Evolutionary conservation across 1,140 invertebrate species (phyloP), one percentile per base, ranked within the genome.

Genomic region (Rhagoletis zephyria): DNA sequence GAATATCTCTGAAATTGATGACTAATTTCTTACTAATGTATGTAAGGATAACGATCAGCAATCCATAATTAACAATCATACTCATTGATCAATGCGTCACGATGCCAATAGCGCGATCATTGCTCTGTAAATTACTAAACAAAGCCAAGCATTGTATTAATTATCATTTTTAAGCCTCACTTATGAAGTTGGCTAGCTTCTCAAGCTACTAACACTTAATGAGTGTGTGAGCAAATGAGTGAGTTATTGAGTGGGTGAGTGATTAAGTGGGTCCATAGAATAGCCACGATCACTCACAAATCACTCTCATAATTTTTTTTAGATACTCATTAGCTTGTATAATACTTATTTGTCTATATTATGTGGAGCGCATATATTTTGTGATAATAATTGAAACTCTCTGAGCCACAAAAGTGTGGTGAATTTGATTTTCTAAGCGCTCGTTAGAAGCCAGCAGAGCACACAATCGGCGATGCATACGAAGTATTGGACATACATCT

Each of bases 351-450:
- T 45, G 67, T 74, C 6, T 0, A 56, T 30, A 30, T 30, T 45
- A 48, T 14, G 2, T 45, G 5, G 42, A 16, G 16, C 45, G 42
- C 42, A 14, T 14, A 45, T 40, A 45, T 67, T 67, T 67, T 42
- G 10, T 42, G 40, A 74, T 74, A 40, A 74, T 74, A 48, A 74
- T 74, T 16, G 42, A 48, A 45, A 48, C 67, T 74, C 67, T 45
- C 45, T 74, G 67, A 48, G 42, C 67, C 67, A 42, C 40, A 48
- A n/a, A 74, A 74, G 67, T 74, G 67, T 74, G 67, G 67, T 74
- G 67, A 74, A n/a, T 74, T 48, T 48, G 16, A 48, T 40, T 4
- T 74, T 74, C 6, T 10, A 56, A 56, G 10, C 5, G 10, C 51
- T 56, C 51, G 5, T 56, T 56, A 10, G 5, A 2, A 56, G 10